Conservation (phyloP, 2,797 vertebrate species). For the Sebastes miniatus region DNA sequence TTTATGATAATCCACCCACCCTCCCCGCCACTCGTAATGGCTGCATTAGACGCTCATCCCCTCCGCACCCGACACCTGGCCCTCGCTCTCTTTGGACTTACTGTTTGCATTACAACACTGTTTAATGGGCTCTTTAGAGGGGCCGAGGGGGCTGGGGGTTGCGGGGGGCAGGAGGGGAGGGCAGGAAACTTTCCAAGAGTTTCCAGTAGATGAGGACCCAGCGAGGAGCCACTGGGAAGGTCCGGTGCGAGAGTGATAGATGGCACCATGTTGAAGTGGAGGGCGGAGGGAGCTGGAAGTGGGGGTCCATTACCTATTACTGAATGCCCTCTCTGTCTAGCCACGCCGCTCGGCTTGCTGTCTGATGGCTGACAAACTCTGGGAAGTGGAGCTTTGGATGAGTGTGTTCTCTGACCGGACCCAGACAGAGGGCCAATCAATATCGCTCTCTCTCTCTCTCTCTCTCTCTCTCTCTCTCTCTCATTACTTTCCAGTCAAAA, state of each 20-base stretch:
- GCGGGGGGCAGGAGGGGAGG: neutral
- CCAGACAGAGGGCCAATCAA: conserved; percentile 65
- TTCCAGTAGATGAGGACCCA: conserved; percentile 79
- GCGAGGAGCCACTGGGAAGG: conserved; percentile 69
- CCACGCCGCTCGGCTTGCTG: conserved; percentile 48
- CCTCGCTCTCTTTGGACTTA: conserved; percentile 75
- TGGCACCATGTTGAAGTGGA: conserved; percentile 66
- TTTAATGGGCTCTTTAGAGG: conserved; percentile 83
- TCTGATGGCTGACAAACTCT: conserved; percentile 61
- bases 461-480: conserved; percentile 50
- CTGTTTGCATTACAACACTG: conserved; percentile 84
- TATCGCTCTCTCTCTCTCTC: conserved; percentile 56
- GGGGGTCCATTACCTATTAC: conserved; percentile 72
- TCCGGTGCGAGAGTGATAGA: conserved; percentile 72
- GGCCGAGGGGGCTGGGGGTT: conserved; percentile 16
- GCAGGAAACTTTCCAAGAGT: conserved; percentile 82
- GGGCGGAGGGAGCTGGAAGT: conserved; percentile 47
- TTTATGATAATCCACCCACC: conserved; percentile 84
- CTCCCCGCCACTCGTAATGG: conserved; percentile 79
- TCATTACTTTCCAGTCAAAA: conserved; percentile 54
- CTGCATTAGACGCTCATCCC: conserved; percentile 83
- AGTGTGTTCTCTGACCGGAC: conserved; percentile 47
- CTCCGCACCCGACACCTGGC: conserved; percentile 83
- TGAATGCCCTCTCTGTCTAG: conserved; percentile 64
- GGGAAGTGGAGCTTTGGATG: conserved; percentile 58